Conservation (phyloP, 2,797 vertebrate genomes). For the Harpagifer antarcticus region DNA sequence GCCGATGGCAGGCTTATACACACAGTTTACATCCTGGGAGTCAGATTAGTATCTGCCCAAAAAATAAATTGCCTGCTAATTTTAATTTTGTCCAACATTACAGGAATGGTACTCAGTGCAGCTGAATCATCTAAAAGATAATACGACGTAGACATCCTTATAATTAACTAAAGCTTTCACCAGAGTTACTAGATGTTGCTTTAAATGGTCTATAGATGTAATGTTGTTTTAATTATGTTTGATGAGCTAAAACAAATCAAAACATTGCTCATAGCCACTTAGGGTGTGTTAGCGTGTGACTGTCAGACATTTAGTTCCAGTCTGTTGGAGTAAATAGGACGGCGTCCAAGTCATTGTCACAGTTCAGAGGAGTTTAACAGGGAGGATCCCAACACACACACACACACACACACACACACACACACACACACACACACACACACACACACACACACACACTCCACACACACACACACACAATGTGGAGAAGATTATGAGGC, state of each 20-base stretch:
- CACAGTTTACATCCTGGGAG: too few species aligned
- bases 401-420: too few species aligned
- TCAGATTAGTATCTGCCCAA: neutral
- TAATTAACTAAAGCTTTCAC: constrained; percentile 1
- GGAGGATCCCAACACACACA: constrained; percentile 66
- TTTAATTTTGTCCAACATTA: neutral
- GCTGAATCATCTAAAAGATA: constrained; percentile 14
- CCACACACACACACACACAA: constrained; percentile 27
- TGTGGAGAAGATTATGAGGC: constrained; percentile 65
- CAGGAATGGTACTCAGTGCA: neutral
- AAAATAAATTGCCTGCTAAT: neutral
- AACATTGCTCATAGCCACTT: constrained; percentile 24
- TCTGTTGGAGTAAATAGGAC: constrained; percentile 55
- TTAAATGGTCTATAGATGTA: constrained; percentile 19
- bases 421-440: constrained; percentile 40
- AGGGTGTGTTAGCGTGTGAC: constrained; percentile 32
- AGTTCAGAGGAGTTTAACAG: constrained; percentile 64
- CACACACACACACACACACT: constrained; percentile 51
- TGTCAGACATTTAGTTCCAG: constrained; percentile 39
- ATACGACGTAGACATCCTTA: constrained; percentile 1
- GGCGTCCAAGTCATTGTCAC: constrained; percentile 64
- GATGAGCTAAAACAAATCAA: constrained; percentile 42
- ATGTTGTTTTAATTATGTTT: constrained; percentile 31
- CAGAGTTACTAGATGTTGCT: neutral
- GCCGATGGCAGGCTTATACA: too few species aligned